Percentiles rank a stretch among this genome's conserved stretches.
Conservation (phyloP, 2,113 vertebrate genomes). For the Clarias magur region DNA sequence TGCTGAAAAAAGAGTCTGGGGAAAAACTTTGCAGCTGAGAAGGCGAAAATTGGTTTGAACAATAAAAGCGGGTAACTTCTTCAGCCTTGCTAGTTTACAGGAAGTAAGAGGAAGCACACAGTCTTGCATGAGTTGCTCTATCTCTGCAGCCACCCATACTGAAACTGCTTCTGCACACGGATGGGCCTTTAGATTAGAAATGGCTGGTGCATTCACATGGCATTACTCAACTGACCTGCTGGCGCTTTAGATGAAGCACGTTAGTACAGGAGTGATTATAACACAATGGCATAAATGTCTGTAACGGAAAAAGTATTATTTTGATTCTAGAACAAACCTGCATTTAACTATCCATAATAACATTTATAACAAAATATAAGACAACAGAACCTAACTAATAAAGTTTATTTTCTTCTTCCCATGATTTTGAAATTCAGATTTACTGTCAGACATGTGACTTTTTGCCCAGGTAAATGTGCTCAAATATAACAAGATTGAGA, state of each 20-base stretch:
- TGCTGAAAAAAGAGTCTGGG: constrained; percentile 15
- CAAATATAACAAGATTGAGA: too few species aligned
- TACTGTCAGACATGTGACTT: background rate
- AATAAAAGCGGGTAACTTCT: constrained; percentile 50
- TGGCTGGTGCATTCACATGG: constrained; percentile 25
- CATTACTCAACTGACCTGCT: constrained; percentile 4
- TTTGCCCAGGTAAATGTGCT: background rate
- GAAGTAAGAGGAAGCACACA: constrained; percentile 72
- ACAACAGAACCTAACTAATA: background rate
- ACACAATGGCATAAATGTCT: background rate
- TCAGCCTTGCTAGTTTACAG: constrained; percentile 70
- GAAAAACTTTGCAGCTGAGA: constrained; percentile 32
- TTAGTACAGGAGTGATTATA: background rate
- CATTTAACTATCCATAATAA: too few species aligned
- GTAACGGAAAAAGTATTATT: background rate
- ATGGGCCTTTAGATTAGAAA: constrained; percentile 74
- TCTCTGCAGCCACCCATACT: constrained; percentile 71
- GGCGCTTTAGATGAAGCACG: background rate
- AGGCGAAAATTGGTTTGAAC: constrained; percentile 42
- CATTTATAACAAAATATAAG: background rate
- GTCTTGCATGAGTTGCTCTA: constrained; percentile 76
- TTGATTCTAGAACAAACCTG: background rate
- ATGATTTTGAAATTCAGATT: background rate
- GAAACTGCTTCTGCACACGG: constrained; percentile 65
- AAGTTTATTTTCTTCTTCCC: background rate